A percentile compares a stretch with the other conserved stretches of the same genome.
Evolutionary conservation across 2,113 vertebrate species (phyloP).

Genomic region (Megaleporinus macrocephalus): DNA sequence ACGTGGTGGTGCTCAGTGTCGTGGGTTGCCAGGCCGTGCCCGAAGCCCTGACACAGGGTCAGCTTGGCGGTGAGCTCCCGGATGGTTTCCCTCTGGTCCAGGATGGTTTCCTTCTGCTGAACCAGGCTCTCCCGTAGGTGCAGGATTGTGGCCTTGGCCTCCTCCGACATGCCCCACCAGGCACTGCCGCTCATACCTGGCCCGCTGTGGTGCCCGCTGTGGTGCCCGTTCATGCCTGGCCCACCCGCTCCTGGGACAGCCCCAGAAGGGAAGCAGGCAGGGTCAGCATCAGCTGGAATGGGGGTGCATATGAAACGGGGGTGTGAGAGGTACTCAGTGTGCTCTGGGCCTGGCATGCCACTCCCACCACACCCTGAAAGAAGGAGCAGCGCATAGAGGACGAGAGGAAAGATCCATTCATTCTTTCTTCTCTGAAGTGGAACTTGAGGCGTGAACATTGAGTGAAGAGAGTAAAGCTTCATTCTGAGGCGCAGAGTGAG

Average conservation of each 20-base stretch:
- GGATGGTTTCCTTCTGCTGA: constrained; percentile 83
- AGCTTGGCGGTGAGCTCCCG: constrained; percentile 83
- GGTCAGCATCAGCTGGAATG: constrained; percentile 77
- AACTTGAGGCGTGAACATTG: background rate
- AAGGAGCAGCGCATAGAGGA: constrained; percentile 43
- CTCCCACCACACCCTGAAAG: constrained; percentile 37
- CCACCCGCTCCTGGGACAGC: constrained; percentile 47
- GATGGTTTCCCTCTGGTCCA: constrained; percentile 83
- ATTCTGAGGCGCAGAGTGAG: background rate
- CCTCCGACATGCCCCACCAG: constrained; percentile 79
- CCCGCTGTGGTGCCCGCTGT: constrained; percentile 62
- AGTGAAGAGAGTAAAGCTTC: background rate
- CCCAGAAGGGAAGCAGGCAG: constrained; percentile 71
- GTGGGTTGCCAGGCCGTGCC: constrained; percentile 55
- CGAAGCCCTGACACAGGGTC: constrained; percentile 76
- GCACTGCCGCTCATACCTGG: constrained; percentile 51
- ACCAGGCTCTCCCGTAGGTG: constrained; percentile 82
- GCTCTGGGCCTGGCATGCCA: constrained; percentile 58
- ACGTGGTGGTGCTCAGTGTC: constrained; percentile 60
- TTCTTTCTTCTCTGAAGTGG: background rate
- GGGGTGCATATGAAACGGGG: constrained; percentile 83
- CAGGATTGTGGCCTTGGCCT: constrained; percentile 81
- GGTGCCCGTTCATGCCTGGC: constrained; percentile 35
- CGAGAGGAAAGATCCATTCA: background rate
- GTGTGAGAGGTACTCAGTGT: constrained; percentile 60